Evolutionary conservation across 2,113 vertebrate genomes (phyloP).

Genomic region (Ascaphus truei): DNA sequence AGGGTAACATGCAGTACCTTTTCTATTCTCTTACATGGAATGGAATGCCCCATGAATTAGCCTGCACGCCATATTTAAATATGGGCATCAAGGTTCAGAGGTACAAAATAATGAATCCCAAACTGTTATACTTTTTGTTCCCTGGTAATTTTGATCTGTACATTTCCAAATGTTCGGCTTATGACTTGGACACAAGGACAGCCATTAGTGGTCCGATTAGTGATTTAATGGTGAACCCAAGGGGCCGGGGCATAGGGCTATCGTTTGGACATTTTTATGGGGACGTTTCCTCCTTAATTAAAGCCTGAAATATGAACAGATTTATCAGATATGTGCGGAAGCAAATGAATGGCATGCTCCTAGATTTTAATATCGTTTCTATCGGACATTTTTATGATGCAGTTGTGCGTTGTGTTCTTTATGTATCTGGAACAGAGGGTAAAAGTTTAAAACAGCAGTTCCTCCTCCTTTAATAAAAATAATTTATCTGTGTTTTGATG

Average conservation of each 20-base stretch:
- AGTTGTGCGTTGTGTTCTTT: constrained; percentile 5
- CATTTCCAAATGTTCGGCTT: background rate
- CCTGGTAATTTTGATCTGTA: background rate
- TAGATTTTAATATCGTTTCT: background rate
- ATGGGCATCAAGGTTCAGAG: too few species aligned
- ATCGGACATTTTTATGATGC: constrained; percentile 19
- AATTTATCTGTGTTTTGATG: background rate
- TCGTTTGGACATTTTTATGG: background rate
- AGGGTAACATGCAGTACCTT: too few species aligned
- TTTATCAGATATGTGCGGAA: background rate
- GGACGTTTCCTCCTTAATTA: background rate
- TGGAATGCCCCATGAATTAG: too few species aligned
- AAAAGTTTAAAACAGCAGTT: constrained; percentile 14
- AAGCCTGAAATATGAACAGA: constrained; percentile 13
- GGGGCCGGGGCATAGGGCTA: background rate
- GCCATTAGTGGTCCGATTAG: background rate
- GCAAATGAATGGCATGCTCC: background rate
- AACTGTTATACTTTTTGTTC: too few species aligned
- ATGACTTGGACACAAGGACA: background rate
- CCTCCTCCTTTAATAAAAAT: constrained; percentile 13
- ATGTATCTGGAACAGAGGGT: constrained; percentile 7
- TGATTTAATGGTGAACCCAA: background rate
- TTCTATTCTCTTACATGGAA: too few species aligned
- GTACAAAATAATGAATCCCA: too few species aligned
- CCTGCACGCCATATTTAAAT: too few species aligned